Conservation (phyloP, 2,113 vertebrate species). For the Abramis brama region DNA sequence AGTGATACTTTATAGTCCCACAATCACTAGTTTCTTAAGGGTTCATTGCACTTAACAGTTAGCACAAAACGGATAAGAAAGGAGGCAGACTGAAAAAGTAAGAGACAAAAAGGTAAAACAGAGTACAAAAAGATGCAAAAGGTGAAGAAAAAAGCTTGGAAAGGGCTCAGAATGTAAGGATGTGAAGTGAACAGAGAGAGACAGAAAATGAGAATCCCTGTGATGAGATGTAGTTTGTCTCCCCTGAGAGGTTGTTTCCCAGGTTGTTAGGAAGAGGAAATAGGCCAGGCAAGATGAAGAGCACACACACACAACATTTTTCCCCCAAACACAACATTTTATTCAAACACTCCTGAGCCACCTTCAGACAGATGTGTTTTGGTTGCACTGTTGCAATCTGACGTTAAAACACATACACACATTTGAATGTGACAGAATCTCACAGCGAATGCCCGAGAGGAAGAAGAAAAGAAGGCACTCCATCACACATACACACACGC, state of each 20-base stretch:
- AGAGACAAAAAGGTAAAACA: conserved; percentile 50
- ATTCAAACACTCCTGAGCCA: conserved; percentile 31
- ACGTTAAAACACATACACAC: conserved; percentile 23
- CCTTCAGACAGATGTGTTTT: conserved; percentile 34
- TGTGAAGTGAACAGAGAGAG: conserved; percentile 12
- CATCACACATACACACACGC: conserved; percentile 33
- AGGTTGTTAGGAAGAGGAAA: conserved; percentile 41
- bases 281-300: conserved; percentile 24
- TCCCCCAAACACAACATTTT: conserved; percentile 11
- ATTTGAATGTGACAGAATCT: conserved; percentile 34
- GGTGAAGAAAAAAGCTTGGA: not conserved
- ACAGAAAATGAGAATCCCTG: conserved; percentile 38
- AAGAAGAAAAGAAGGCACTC: conserved; percentile 32
- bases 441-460: conserved; percentile 39
- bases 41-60: conserved; percentile 6
- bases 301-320: not conserved
- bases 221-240: conserved; percentile 47
- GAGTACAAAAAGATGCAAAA: conserved; percentile 26
- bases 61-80: not conserved
- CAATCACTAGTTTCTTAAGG: not conserved
- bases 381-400: conserved; percentile 16
- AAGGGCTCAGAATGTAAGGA: not conserved
- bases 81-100: conserved; percentile 42
- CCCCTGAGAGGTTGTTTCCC: conserved; percentile 38
- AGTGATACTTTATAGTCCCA: not conserved